Evolutionary conservation across 2,888 invertebrate species (phyloP), one percentile per base, ranked within the genome.

Genomic region (Serripes groenlandicus): DNA sequence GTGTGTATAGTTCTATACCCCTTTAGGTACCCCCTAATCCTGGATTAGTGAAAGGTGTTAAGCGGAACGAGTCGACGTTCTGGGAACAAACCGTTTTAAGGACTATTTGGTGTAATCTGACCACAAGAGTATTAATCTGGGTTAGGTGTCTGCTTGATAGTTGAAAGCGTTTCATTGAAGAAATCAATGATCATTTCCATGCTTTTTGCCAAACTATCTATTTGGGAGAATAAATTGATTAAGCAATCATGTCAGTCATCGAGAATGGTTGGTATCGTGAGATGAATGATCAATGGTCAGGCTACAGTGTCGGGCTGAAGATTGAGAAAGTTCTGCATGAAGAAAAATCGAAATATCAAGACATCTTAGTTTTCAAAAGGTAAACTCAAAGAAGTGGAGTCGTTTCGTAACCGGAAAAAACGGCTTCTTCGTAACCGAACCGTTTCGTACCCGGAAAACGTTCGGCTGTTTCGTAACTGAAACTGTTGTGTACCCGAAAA

Each of bases 211-310:
- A n/a, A n/a, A n/a, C n/a, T n/a, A n/a, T n/a, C n/a, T 3, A 58
- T 23, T 52, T 58, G 23, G 23, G 4, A 23, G 28, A 26, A 26
- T 32, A 9, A 11, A 26, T 30, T 34, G 5, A 15, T 62, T 28
- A 68, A 68, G 28, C 70, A 52, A 64, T 7, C 11, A 88, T 90
- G 88, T 86, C 90, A 76, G 54, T 66, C 26, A 93, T 98, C 78
- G 96, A 97, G 91, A 97, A 95, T 42, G 95, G 97, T 85, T 99
- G 99, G 99, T 99, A 98, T 94, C 97, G 97, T 88, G 99, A 99
- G 95, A 95, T 97, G 26, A 98, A 97, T 58, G 90, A 90, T 1
- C 83, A 87, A 68, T 94, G 94, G 94, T 89, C 90, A 15, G 94
- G 94, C 0, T 93, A 92, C 81, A 89, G 92, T 71, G 83, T 93